phyloP scores from a whole-genome alignment of 1,140 invertebrate species.

The Coptotermes formosanus region DNA sequence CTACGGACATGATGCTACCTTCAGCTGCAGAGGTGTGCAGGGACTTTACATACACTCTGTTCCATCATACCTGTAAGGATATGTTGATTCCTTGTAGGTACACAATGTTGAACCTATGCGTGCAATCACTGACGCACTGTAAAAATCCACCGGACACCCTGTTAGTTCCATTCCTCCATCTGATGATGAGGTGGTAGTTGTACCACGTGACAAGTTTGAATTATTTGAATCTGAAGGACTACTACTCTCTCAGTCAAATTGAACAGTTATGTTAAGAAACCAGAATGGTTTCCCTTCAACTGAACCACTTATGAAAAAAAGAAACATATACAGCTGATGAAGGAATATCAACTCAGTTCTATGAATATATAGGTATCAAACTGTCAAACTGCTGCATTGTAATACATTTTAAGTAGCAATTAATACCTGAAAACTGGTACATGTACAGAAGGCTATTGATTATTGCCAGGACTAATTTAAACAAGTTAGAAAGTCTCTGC shows the following conservation, averaged over 20 bases:
- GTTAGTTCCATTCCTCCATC: background rate
- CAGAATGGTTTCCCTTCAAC: constrained; percentile 14
- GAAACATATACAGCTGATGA: background rate
- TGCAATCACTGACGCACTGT: background rate
- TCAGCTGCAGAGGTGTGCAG: too few species aligned
- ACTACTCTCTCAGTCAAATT: constrained; percentile 39
- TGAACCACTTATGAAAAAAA: constrained; percentile 41
- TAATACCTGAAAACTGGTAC: too few species aligned
- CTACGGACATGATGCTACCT: too few species aligned
- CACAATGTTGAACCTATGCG: background rate
- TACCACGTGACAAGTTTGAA: constrained; percentile 39
- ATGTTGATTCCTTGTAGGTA: constrained; percentile 11
- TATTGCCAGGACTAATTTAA: too few species aligned
- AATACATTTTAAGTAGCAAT: too few species aligned
- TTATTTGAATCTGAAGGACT: constrained; percentile 49
- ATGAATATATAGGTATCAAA: background rate
- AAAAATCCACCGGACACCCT: background rate
- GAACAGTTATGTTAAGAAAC: constrained; percentile 21
- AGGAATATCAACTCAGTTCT: background rate
- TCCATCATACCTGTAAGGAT: background rate
- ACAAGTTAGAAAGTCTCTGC: too few species aligned
- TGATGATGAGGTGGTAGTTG: constrained; percentile 7
- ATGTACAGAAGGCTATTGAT: too few species aligned
- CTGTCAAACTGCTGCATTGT: too few species aligned
- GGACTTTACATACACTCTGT: too few species aligned